Base-by-base conservation (phyloP, 1,140 invertebrate species). In the Drosophila truncata region DNA sequence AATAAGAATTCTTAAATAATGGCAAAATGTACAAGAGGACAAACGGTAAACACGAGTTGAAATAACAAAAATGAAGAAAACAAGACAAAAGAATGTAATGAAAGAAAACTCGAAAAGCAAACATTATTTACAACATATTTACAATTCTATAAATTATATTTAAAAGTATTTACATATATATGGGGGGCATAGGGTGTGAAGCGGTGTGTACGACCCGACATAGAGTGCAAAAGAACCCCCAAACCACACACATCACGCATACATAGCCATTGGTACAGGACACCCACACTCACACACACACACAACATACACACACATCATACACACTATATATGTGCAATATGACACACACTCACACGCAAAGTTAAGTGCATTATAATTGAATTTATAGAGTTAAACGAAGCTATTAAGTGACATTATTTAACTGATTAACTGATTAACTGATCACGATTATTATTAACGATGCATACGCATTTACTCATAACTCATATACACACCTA, bases 291-390 rank as follows among this genome's bases (percentile, higher is more conserved):
- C 25, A 69, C 41, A 37, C 25, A 29, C 35, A 67, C 37, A 57
- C 35, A 44, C 39, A n/a, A 66, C 27, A 44, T 42, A 11, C 20
- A 54, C 14, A 47, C 20, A 72, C 31, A 61, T n/a, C n/a, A n/a
- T n/a, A 23, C 50, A 54, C 14, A 54, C 52, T 37, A 64, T 14
- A 60, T 42, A 73, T 64, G 76, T 64, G 55, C 76, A 79, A 72
- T 63, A 80, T 54, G 39, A 66, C 35, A 77, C 31, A 71, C 33
- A 67, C 64, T 78, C 67, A 63, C 67, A 79, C 76, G 76, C 76
- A 82, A 86, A 88, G 78, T 90, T 90, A 90, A 90, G 85, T 90
- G 85, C 85, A 90, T 90, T 90, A 90, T 82, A 91, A 91, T 90
- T 90, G 85, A 90, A 90, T 85, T 88, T 88, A 88, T 90, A 88